Evolutionary conservation across 2,888 invertebrate genomes (phyloP).

Genomic region (Agrochola litura): DNA sequence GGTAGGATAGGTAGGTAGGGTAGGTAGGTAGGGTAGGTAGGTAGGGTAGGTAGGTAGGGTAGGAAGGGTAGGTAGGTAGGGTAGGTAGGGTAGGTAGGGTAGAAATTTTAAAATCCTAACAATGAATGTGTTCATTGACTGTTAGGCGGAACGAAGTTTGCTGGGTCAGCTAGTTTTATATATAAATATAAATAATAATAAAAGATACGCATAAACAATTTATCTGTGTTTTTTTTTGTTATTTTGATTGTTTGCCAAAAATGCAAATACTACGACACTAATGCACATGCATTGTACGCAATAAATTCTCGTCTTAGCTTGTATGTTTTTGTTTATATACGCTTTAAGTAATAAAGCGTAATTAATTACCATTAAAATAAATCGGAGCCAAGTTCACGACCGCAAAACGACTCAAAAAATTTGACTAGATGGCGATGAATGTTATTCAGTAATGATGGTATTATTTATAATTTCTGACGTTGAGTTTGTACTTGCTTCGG

Average conservation of each 20-base stretch:
- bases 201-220: conserved; percentile 2
- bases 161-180: no score
- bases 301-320: conserved; percentile 8
- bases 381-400: conserved; percentile 43
- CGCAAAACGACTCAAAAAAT: conserved; percentile 24
- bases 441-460: conserved; percentile 42
- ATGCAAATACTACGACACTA: conserved; percentile 16
- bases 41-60: no score
- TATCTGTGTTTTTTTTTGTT: neutral
- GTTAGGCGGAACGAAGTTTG: no score
- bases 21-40: no score
- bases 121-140: no score
- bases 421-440: conserved; percentile 32
- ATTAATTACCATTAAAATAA: conserved; percentile 48
- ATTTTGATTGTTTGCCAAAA: conserved; percentile 48
- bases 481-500: conserved; percentile 36
- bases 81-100: no score
- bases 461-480: conserved; percentile 41
- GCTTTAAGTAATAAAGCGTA: conserved; percentile 20
- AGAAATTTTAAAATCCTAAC: no score
- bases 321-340: conserved; percentile 25
- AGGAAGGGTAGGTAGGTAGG: no score
- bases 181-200: neutral
- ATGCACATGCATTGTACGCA: conserved; percentile 32
- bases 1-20: no score